Percentiles rank a stretch among this genome's conserved stretches.
These are phyloP conservation scores for Drosophila kuntzei DNA, from an alignment of 2,888 invertebrate species.

Conservation along the genomic window DNA sequence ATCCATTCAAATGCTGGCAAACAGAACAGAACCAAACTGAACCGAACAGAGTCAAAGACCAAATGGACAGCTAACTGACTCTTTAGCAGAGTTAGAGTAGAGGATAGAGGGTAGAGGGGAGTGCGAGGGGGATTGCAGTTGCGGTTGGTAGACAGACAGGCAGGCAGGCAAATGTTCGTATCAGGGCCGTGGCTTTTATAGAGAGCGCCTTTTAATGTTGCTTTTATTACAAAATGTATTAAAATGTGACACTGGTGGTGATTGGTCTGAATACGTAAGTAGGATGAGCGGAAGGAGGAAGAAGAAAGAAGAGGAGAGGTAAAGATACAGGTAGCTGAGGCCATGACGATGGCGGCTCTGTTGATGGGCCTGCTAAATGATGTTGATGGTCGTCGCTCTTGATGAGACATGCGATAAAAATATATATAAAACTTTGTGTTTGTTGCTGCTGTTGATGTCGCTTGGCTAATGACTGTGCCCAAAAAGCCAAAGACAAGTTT, in stretches of 20 bases:
- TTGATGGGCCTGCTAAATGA: conserved; percentile 79
- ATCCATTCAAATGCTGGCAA: conserved; percentile 70
- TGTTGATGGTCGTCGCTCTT: conserved; percentile 68
- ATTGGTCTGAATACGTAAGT: conserved; percentile 55
- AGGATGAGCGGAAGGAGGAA: not conserved
- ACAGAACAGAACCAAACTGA: conserved; percentile 72
- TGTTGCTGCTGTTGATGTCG: conserved; percentile 45
- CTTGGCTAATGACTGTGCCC: conserved; percentile 72
- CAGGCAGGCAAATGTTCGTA: conserved; percentile 14
- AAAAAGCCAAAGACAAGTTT: conserved; percentile 75
- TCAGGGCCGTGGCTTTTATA: conserved; percentile 22
- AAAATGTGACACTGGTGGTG: conserved; percentile 74
- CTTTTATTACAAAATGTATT: conserved; percentile 75
- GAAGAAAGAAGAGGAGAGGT: not conserved
- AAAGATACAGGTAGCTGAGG: conserved; percentile 29
- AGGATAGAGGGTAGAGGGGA: not conserved
- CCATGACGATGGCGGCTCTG: conserved; percentile 46
- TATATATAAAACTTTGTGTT: conserved; percentile 41
- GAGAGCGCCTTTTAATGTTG: conserved; percentile 54
- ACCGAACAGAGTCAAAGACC: conserved; percentile 56
- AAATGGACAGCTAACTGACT: conserved; percentile 40
- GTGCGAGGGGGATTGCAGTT: not conserved
- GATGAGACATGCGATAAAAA: conserved; percentile 74
- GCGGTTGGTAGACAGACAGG: not conserved
- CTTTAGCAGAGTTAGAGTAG: not conserved